Evolutionary conservation across 2,113 vertebrate genomes (phyloP), one percentile per base, ranked within the genome.

Genomic region (Pterocles orientalis): DNA sequence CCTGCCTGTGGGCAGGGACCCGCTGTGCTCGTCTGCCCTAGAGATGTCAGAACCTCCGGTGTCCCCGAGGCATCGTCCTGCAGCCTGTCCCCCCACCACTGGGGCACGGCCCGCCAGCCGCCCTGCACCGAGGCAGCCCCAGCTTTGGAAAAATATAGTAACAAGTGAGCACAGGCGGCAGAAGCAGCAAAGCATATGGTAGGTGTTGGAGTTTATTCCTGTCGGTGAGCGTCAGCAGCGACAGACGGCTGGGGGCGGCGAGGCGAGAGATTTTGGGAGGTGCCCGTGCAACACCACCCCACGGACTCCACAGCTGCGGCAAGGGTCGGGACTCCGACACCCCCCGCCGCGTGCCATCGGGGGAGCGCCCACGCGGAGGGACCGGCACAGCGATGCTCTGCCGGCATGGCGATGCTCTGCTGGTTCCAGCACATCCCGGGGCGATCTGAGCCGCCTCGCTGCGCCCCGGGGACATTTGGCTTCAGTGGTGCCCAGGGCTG

Each of bases 181-280:
- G 94, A 80, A 87, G 91, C 41, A 78, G 92, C 90, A 87, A 72
- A 96, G 90, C 95, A 88, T 95, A 85, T 56, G 95, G 95, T 80
- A 53, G 95, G 93, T 92, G 94, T 51, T 95, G 92, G 90, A 85
- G 92, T 94, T 95, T 95, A 95, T 97, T 96, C 94, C 93, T 87
- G 93, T 68, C 92, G 9, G n/a, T 11, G 84, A 91, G 95, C 92
- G 93, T 68, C 85, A 93, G 85, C 94, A 57, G 94, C 51, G 93
- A 95, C 96, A 96, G 95, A 94, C 94, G 92, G 96, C 68, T 78
- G 95, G 90, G 94, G 96, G 95, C 25, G 94, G 96, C 7, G 0
- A n/a, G 71, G 64, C 2, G 39, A 92, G 94, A 91, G 93, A 33
- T 68, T 83, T 85, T 31, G 71, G 83, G 41, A 25, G 91, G 87